A percentile compares a stretch with the other conserved stretches of the same genome.
These are phyloP conservation scores for Latrodectus hesperus DNA, from an alignment of 2,888 invertebrate genomes.

Conservation along the genomic window DNA sequence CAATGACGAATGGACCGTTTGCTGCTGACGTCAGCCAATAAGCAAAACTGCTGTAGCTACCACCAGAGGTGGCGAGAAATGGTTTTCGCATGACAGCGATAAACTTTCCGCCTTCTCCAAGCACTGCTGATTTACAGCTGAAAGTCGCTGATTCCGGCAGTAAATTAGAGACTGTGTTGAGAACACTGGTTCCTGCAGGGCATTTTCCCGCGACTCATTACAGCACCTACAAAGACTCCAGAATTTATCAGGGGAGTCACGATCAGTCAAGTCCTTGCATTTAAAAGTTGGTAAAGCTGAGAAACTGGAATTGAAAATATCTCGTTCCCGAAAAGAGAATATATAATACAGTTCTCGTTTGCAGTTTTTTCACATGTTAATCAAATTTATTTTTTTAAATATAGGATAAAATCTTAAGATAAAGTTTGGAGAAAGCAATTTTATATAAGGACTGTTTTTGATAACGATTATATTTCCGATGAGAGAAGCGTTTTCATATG, in stretches of 20 bases:
- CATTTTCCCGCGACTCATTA: neutral
- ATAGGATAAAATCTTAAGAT: too few species aligned
- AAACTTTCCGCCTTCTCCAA: constrained; percentile 34
- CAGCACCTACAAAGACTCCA: neutral
- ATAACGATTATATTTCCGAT: too few species aligned
- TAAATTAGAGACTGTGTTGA: constrained; percentile 14
- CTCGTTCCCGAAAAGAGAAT: too few species aligned
- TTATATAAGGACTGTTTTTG: too few species aligned
- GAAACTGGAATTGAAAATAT: too few species aligned
- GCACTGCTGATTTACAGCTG: constrained; percentile 25
- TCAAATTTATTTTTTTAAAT: too few species aligned
- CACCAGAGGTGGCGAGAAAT: constrained; percentile 23
- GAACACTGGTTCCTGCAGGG: neutral
- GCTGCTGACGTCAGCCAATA: constrained; percentile 43
- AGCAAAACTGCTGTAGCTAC: constrained; percentile 25
- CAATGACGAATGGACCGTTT: constrained; percentile 24
- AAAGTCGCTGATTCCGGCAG: constrained; percentile 21
- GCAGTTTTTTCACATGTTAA: too few species aligned
- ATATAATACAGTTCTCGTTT: too few species aligned
- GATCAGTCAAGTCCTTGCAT: neutral
- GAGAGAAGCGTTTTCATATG: too few species aligned
- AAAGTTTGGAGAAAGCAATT: too few species aligned
- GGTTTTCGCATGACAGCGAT: constrained; percentile 35
- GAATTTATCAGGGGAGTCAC: neutral
- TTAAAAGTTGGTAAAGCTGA: too few species aligned